These are phyloP conservation scores for Vipera latastei DNA, from an alignment of 2,797 vertebrate species.

Conservation along the genomic window DNA sequence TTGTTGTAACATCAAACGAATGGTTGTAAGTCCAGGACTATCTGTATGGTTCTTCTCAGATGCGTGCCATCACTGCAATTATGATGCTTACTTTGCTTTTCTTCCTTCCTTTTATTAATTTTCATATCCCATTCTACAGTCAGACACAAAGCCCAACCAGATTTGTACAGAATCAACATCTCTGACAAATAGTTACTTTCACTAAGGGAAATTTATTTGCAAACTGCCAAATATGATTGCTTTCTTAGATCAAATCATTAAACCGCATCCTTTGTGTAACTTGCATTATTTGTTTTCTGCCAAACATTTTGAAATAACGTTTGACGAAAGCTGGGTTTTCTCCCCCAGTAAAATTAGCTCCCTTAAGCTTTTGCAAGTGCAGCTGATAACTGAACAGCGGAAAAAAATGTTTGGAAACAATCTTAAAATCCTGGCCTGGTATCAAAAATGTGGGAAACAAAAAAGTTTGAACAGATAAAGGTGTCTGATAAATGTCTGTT, in stretches of 20 bases:
- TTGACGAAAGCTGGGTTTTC: neutral
- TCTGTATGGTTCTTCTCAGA: neutral
- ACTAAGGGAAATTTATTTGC: neutral
- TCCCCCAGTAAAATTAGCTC: neutral
- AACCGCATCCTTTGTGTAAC: constrained; percentile 15
- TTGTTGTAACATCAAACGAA: accelerated
- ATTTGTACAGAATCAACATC: too few relatives aligned
- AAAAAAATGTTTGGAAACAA: neutral
- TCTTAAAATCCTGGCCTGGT: neutral
- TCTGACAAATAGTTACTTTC: neutral
- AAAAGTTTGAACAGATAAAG: neutral
- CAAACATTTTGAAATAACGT: neutral
- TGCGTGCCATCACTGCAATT: too few relatives aligned
- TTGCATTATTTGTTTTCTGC: neutral
- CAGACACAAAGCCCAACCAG: neutral
- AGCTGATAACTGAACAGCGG: neutral
- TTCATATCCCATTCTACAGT: neutral
- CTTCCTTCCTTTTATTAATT: neutral
- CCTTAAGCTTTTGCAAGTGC: neutral
- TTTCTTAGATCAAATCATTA: constrained; percentile 24
- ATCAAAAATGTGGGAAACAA: neutral
- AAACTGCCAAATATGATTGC: neutral
- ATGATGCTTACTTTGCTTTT: neutral
- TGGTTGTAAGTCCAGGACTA: neutral
- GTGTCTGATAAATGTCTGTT: neutral